phyloP scores from a whole-genome alignment of 2,888 invertebrate genomes.

The Noctua comes region DNA sequence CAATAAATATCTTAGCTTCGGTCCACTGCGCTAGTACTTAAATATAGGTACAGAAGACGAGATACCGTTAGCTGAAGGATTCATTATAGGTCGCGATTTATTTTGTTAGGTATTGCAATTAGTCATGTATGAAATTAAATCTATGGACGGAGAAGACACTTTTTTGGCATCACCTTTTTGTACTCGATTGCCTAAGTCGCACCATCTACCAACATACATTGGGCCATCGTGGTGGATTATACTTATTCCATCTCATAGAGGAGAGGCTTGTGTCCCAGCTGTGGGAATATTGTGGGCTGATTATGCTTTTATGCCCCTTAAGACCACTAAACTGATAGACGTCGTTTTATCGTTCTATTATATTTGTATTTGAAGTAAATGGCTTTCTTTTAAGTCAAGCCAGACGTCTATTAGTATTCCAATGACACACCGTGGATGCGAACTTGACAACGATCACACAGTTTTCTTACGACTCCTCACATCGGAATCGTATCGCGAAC shows the following conservation, averaged over 20 bases:
- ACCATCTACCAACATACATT: not conserved
- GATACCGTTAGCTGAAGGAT: slow-evolving; percentile 77
- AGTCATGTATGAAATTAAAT: not conserved
- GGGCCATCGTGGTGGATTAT: not conserved
- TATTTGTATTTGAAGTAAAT: too few relatives aligned
- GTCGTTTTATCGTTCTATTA: too few relatives aligned
- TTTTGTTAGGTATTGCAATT: not conserved
- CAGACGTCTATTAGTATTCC: not conserved
- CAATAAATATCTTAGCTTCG: slow-evolving; percentile 68
- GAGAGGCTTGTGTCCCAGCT: not conserved
- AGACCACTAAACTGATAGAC: not conserved
- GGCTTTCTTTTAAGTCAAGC: not conserved
- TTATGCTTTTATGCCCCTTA: not conserved
- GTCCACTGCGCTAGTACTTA: slow-evolving; percentile 76
- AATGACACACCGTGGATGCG: not conserved
- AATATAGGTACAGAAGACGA: slow-evolving; percentile 76
- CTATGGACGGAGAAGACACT: too few relatives aligned
- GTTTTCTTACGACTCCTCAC: slow-evolving; percentile 18
- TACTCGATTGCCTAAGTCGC: not conserved
- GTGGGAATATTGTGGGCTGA: not conserved
- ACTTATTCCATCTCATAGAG: not conserved
- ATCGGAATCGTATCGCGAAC: slow-evolving; percentile 69
- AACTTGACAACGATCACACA: not conserved
- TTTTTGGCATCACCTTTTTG: not conserved
- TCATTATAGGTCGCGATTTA: slow-evolving; percentile 70